Conservation (phyloP, 2,113 vertebrate genomes). For the Etia nguti region DNA sequence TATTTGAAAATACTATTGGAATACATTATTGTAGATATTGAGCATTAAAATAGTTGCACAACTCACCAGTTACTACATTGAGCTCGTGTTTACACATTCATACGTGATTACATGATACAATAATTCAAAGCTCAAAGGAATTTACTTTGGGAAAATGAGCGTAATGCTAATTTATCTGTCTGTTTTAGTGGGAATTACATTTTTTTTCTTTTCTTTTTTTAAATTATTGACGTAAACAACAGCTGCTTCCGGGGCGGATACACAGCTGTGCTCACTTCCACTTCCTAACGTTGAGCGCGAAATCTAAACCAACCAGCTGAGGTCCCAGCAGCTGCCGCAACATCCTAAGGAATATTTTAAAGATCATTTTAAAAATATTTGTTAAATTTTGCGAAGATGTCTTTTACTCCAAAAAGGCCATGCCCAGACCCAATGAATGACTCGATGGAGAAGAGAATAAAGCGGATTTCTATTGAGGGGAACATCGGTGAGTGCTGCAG, state of each 20-base stretch:
- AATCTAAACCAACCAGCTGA: slow-evolving; percentile 3
- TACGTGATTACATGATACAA: background rate
- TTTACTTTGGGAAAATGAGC: background rate
- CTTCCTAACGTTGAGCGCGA: slow-evolving; percentile 19
- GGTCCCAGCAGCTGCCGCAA: background rate
- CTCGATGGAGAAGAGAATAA: slow-evolving; percentile 70
- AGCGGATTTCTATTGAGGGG: slow-evolving; percentile 85
- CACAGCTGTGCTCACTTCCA: background rate
- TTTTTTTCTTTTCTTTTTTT: background rate
- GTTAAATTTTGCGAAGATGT: slow-evolving; percentile 29
- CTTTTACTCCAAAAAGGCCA: slow-evolving; percentile 50
- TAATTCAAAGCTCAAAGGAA: background rate
- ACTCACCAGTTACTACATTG: background rate
- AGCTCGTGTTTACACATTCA: background rate
- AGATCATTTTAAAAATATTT: background rate
- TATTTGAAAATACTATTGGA: background rate
- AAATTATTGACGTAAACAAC: background rate
- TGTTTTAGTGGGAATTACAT: background rate
- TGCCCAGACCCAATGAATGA: slow-evolving; percentile 36
- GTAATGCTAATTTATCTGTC: background rate
- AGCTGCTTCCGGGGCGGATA: background rate
- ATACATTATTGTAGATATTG: background rate
- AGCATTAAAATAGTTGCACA: background rate
- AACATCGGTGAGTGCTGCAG: slow-evolving; percentile 81
- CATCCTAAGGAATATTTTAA: background rate